These are phyloP conservation scores for Varecia variegata DNA, from an alignment of 2,797 vertebrate genomes.

Conservation along the genomic window DNA sequence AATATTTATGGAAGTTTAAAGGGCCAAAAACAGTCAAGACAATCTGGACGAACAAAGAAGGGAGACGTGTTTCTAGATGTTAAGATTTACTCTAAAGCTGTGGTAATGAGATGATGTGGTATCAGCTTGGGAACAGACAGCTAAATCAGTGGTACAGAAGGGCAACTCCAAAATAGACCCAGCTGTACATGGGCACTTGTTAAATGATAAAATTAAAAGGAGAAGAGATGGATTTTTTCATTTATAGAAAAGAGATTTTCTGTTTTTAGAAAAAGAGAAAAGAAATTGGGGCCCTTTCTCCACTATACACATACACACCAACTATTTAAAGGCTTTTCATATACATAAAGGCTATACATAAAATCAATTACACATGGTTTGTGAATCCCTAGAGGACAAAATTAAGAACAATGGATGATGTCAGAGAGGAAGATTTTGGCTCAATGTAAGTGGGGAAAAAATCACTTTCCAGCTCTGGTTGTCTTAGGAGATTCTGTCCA, in stretches of 20 bases:
- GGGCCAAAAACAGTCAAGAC: neutral
- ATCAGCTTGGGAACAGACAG: neutral
- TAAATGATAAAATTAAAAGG: neutral
- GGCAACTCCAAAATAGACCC: neutral
- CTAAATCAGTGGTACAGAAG: neutral
- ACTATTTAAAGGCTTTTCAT: neutral
- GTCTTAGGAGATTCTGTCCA: neutral
- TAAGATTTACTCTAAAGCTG: neutral
- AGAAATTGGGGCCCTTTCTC: neutral
- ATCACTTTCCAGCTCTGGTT: neutral
- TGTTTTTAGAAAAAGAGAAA: neutral
- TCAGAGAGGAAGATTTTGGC: conserved; percentile 11
- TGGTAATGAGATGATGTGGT: neutral
- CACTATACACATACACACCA: neutral
- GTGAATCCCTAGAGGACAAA: conserved; percentile 28
- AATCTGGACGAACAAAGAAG: neutral
- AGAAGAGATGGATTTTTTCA: neutral
- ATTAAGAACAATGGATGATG: neutral
- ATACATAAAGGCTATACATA: neutral
- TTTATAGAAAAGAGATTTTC: neutral
- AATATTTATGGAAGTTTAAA: neutral
- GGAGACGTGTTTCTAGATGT: neutral
- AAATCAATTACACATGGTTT: conserved; percentile 31
- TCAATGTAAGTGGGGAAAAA: neutral
- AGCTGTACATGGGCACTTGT: neutral